Evolutionary conservation across 2,888 invertebrate genomes (phyloP).

Genomic region (Ernsta delagoae): DNA sequence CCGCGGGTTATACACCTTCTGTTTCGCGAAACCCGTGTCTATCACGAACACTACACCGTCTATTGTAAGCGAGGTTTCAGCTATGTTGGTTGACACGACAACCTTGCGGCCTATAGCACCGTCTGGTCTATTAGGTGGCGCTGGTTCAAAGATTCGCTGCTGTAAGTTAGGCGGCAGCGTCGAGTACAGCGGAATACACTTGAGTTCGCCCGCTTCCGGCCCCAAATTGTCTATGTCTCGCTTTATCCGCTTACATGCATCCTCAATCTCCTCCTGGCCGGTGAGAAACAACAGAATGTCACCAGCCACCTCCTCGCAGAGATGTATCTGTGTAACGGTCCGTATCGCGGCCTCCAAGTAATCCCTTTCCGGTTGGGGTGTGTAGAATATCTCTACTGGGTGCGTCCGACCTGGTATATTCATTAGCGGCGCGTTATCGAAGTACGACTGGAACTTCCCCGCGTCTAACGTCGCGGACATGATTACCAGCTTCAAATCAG

Average conservation of each 20-base stretch:
- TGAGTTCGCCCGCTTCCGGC: conserved; percentile 98
- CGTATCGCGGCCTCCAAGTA: conserved; percentile 98
- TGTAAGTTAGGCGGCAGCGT: conserved; percentile 98
- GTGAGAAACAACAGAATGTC: conserved; percentile 95
- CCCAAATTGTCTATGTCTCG: conserved; percentile 97
- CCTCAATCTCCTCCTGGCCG: conserved; percentile 97
- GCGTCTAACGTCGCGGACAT: conserved; percentile 99
- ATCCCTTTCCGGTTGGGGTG: conserved; percentile 98
- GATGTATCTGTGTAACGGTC: conserved; percentile 97
- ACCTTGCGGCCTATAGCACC: conserved; percentile 96
- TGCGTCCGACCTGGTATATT: conserved; percentile 93
- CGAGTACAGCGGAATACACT: conserved; percentile 99
- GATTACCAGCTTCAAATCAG: conserved; percentile 97
- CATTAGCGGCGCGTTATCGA: conserved; percentile 99
- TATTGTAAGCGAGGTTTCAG: conserved; percentile 99
- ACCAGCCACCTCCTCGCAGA: conserved; percentile 96
- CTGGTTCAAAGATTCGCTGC: conserved; percentile 98
- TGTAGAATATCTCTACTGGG: conserved; percentile 94
- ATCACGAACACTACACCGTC: conserved; percentile 99
- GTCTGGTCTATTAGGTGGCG: conserved; percentile 95
- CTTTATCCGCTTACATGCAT: conserved; percentile 98
- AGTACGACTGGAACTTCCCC: conserved; percentile 99
- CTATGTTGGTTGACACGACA: conserved; percentile 99
- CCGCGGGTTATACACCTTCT: conserved; percentile 97
- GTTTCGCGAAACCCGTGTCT: conserved; percentile 99